Evolutionary conservation across 1,140 invertebrate genomes (phyloP).

Genomic region (Drosophila ogumai): DNA sequence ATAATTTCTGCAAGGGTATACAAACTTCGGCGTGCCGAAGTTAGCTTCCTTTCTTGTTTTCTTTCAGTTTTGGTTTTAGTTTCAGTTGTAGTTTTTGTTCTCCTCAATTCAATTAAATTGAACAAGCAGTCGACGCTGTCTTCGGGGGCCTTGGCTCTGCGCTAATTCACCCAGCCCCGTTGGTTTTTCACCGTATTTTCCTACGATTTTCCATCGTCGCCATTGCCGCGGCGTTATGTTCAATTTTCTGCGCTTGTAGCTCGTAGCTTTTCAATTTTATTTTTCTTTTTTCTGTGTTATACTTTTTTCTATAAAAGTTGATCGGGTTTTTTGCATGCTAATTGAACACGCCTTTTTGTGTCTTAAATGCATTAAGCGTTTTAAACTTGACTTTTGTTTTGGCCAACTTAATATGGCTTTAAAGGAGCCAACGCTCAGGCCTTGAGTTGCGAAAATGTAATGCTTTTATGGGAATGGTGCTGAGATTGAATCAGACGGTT

Average conservation of each 20-base stretch:
- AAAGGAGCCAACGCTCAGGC: conserved; percentile 13
- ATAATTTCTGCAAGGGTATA: too few species aligned
- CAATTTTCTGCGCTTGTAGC: conserved; percentile 76
- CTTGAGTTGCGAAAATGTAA: conserved; percentile 18
- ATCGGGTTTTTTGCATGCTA: conserved; percentile 74
- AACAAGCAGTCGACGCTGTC: conserved; percentile 65
- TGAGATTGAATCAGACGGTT: conserved; percentile 22
- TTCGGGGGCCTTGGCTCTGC: conserved; percentile 65
- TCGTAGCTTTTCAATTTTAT: conserved; percentile 31
- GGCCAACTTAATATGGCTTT: conserved; percentile 27
- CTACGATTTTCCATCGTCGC: conserved; percentile 50
- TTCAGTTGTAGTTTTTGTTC: conserved; percentile 47
- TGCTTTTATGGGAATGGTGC: conserved; percentile 25
- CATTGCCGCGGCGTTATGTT: conserved; percentile 55
- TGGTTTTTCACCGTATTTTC: conserved; percentile 47
- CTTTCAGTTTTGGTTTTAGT: conserved; percentile 32
- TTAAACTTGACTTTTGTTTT: conserved; percentile 68
- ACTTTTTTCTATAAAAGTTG: conserved; percentile 35
- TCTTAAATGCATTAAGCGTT: conserved; percentile 68
- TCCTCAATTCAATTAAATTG: conserved; percentile 75
- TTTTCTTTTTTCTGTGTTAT: conserved; percentile 12
- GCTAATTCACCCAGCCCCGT: conserved; percentile 72
- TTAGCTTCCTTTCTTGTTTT: too few species aligned
- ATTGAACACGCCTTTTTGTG: conserved; percentile 82
- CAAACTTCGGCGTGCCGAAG: too few species aligned